Conservation (phyloP, 2,797 vertebrate species). For the Tympanoctomys barrerae region DNA sequence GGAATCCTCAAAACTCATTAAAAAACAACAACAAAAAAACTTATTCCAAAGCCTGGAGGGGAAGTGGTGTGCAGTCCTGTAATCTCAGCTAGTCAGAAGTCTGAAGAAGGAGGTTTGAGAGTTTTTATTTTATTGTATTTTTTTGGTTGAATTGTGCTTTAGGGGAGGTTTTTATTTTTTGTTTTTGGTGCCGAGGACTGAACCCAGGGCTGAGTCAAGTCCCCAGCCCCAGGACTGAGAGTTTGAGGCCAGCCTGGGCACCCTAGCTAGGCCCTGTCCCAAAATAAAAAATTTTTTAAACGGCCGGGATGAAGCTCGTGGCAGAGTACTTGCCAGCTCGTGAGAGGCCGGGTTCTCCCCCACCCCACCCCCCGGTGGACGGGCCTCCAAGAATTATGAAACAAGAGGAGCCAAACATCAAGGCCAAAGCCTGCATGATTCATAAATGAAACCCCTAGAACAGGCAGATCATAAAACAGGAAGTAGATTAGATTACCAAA, state of each 20-base stretch:
- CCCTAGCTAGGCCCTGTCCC: neutral
- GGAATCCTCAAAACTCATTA: neutral
- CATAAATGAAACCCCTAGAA: neutral
- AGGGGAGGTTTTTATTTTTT: too few relatives aligned
- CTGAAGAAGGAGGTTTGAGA: neutral
- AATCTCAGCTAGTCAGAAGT: neutral
- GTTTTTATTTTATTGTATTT: too few relatives aligned
- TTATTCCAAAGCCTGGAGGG: neutral
- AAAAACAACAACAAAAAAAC: neutral
- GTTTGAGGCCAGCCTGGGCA: neutral
- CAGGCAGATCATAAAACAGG: neutral
- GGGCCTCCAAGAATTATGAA: neutral
- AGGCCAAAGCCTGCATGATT: neutral
- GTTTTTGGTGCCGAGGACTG: too few relatives aligned
- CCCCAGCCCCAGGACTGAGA: neutral
- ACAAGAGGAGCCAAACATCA: neutral
- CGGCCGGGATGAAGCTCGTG: neutral
- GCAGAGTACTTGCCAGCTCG: neutral
- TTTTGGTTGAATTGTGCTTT: too few relatives aligned
- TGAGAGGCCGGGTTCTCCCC: neutral
- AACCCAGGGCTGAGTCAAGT: too few relatives aligned
- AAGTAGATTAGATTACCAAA: neutral
- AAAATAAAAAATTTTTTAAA: neutral
- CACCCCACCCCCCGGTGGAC: neutral
- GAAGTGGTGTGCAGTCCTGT: neutral